Evolutionary conservation across 2,888 invertebrate species (phyloP).

Genomic region (Drosophila ezoana): DNA sequence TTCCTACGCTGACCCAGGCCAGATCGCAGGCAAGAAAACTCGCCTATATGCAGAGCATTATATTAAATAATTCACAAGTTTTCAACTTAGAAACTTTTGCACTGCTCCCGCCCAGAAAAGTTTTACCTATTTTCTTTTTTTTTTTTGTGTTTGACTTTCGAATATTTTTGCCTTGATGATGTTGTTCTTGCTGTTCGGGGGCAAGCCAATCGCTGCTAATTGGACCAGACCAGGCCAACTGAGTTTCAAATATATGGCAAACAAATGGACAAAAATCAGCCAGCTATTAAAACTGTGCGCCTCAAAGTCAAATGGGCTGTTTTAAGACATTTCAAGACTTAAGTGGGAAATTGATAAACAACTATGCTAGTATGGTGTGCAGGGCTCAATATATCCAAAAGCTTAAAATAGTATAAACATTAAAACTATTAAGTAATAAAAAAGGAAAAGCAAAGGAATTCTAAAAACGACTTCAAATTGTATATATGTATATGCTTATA

Average conservation of each 20-base stretch:
- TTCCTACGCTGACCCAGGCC: constrained; percentile 7
- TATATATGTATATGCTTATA: too few relatives aligned
- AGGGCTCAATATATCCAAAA: too few relatives aligned
- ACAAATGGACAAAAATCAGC: constrained; percentile 22
- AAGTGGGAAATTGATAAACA: not conserved
- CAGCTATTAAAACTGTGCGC: constrained; percentile 21
- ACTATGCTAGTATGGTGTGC: too few relatives aligned
- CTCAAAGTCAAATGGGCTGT: constrained; percentile 12
- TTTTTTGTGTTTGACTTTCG: constrained; percentile 48
- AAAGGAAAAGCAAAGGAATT: too few relatives aligned
- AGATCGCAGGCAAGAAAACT: constrained; percentile 5
- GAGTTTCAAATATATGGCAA: constrained; percentile 27
- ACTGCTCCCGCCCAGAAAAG: constrained; percentile 23
- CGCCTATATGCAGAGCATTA: constrained; percentile 46
- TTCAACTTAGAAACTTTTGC: constrained; percentile 46
- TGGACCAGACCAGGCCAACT: constrained; percentile 35
- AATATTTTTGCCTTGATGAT: constrained; percentile 54
- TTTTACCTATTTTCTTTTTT: not conserved
- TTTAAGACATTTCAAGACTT: not conserved
- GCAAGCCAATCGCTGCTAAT: constrained; percentile 61
- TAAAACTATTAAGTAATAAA: too few relatives aligned
- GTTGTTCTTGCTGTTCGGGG: constrained; percentile 45
- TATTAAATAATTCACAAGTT: constrained; percentile 69
- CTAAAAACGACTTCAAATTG: too few relatives aligned
- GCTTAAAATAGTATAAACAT: too few relatives aligned